Evolutionary conservation across 2,113 vertebrate species (phyloP).

Genomic region (Myiagra hebetior): DNA sequence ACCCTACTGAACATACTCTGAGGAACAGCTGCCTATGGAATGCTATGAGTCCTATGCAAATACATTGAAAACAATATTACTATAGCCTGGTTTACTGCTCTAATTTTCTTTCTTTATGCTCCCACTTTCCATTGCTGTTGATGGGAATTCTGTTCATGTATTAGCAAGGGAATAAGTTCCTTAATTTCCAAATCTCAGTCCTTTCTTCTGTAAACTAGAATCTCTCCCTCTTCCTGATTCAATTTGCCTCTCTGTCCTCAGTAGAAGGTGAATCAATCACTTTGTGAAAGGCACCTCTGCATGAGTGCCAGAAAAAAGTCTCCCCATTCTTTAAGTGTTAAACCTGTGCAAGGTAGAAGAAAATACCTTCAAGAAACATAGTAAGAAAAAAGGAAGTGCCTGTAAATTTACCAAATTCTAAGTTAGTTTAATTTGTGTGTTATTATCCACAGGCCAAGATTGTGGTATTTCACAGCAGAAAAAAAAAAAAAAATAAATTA

Average conservation of each 20-base stretch:
- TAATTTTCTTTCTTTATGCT: neutral
- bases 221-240: neutral
- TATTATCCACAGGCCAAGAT: neutral
- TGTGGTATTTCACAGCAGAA: neutral
- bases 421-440: neutral
- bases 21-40: neutral
- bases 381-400: neutral
- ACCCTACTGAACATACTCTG: neutral
- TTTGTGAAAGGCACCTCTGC: slow-evolving; percentile 20
- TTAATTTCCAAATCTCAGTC: slow-evolving; percentile 5
- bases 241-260: neutral
- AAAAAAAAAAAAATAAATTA: neutral
- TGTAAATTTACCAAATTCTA: neutral
- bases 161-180: neutral
- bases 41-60: neutral
- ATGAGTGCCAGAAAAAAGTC: neutral
- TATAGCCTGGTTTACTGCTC: accelerated
- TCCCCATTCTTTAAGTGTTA: neutral
- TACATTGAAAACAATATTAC: neutral
- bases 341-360: neutral
- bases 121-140: neutral
- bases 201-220: neutral
- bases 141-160: neutral
- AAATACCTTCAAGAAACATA: neutral
- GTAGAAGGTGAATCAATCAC: neutral